Conservation (phyloP, 1,140 invertebrate genomes). For the Drosophila gunungcola region DNA sequence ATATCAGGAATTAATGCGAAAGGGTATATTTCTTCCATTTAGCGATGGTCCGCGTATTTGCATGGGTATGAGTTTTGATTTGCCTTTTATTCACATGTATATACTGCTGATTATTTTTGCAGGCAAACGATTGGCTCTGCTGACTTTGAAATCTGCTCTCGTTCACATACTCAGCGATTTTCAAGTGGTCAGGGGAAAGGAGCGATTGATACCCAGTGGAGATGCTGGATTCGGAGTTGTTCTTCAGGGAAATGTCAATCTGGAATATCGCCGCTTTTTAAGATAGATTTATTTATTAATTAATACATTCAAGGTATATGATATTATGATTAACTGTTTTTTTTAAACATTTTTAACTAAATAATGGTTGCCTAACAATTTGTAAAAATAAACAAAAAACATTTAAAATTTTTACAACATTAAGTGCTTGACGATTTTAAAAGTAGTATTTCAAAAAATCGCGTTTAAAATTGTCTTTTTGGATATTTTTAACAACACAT, state of each 20-base stretch:
- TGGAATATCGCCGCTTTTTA: conserved; percentile 51
- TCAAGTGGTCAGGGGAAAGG: conserved; percentile 44
- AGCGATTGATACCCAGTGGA: conserved; percentile 27
- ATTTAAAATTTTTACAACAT: too few species aligned
- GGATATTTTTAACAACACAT: too few species aligned
- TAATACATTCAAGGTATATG: too few species aligned
- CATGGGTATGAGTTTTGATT: conserved; percentile 48
- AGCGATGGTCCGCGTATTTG: conserved; percentile 80
- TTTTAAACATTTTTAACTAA: too few species aligned
- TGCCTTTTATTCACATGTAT: too few species aligned
- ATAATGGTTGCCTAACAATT: too few species aligned
- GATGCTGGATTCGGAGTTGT: conserved; percentile 66
- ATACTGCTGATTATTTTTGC: background rate
- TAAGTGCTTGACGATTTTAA: too few species aligned
- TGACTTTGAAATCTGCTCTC: conserved; percentile 63
- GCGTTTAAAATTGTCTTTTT: too few species aligned
- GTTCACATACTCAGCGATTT: conserved; percentile 61
- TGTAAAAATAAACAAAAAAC: too few species aligned
- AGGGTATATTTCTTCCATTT: conserved; percentile 70
- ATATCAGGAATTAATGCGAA: conserved; percentile 50
- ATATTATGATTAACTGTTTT: too few species aligned
- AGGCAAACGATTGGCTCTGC: conserved; percentile 55
- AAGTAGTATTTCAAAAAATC: too few species aligned
- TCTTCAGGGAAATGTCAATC: conserved; percentile 58
- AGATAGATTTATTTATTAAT: conserved; percentile 21